Evolutionary conservation across 2,888 invertebrate genomes (phyloP).

Genomic region (Cosmorhoe ocellata): DNA sequence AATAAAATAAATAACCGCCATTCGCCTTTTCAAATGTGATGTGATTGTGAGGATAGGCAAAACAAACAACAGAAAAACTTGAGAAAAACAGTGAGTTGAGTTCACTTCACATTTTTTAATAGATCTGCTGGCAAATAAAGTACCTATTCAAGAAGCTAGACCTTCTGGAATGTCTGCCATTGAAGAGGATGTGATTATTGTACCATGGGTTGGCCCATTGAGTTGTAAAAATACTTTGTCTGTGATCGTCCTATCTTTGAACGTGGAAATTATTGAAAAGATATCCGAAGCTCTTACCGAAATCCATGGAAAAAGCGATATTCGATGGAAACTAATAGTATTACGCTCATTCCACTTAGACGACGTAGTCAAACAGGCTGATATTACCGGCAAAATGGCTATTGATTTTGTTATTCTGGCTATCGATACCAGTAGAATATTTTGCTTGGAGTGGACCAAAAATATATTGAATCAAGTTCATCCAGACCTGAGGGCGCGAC

Average conservation of each 20-base stretch:
- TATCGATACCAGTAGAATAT: conserved; percentile 64
- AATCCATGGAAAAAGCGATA: conserved; percentile 58
- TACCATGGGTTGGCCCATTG: conserved; percentile 69
- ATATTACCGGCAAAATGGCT: conserved; percentile 61
- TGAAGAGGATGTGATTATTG: conserved; percentile 56
- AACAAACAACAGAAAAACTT: no score
- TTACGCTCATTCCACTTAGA: conserved; percentile 60
- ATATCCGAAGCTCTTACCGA: conserved; percentile 62
- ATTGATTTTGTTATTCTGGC: conserved; percentile 71
- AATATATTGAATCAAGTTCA: conserved; percentile 63
- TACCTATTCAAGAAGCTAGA: no score
- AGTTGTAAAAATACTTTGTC: conserved; percentile 63
- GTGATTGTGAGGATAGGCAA: no score
- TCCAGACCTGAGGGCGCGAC: conserved; percentile 64
- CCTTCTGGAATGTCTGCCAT: conserved; percentile 50
- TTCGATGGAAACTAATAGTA: conserved; percentile 64
- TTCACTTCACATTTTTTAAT: no score
- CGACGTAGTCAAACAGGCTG: conserved; percentile 57
- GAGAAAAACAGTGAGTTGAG: no score
- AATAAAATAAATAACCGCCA: no score
- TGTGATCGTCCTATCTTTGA: conserved; percentile 64
- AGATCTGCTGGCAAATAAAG: no score
- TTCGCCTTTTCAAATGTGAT: no score
- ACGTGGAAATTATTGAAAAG: conserved; percentile 61
- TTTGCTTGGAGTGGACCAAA: conserved; percentile 70